Base-by-base conservation (phyloP, 2,113 vertebrate genomes). In the Hucho hucho region DNA sequence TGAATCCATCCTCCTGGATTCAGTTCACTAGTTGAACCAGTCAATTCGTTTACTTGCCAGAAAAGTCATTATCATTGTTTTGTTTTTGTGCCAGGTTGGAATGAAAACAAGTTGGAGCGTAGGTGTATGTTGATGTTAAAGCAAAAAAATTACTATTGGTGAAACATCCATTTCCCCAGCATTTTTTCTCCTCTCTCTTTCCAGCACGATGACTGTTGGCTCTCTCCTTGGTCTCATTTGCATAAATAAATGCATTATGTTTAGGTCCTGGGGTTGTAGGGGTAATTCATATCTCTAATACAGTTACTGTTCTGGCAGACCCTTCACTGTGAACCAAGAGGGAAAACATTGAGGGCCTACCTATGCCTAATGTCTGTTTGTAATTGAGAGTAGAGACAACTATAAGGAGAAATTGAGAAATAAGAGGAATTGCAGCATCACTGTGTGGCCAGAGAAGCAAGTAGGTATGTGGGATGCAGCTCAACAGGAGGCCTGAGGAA, bases 231-330 rank as follows among this genome's bases (percentile, higher is more conserved):
- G 66, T 64, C 74, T 79, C 67, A 76, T 77, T 77, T 49, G 16
- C 75, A 83, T 85, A 78, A 76, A 79, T 80, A 85, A 79, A 81
- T 79, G 70, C 76, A 74, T 76, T 75, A 75, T 49, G 61, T 71
- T 78, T 76, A 69, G 69, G 68, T 79, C 73, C 63, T 22, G 73
- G 47, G 79, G 75, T 82, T 81, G 59, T 49, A 69, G 75, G 43
- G 75, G 71, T 77, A 73, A 73, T 76, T 77, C 67, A 58, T 76
- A 69, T 69, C 59, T 73, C 66, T 73, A 80, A 80, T 70, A 69
- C 47, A 76, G 69, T 71, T 78, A 73, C 74, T 66, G 73, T 83
- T 61, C 72, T 47, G 29, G 53, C 69, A 71, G 53, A 68, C 43
- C 37, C 72, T 69, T 66, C 64, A 72, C 58, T 18, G 69, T 68